Base-by-base conservation (phyloP, 2,888 invertebrate species). In the Dynastes grantii region DNA sequence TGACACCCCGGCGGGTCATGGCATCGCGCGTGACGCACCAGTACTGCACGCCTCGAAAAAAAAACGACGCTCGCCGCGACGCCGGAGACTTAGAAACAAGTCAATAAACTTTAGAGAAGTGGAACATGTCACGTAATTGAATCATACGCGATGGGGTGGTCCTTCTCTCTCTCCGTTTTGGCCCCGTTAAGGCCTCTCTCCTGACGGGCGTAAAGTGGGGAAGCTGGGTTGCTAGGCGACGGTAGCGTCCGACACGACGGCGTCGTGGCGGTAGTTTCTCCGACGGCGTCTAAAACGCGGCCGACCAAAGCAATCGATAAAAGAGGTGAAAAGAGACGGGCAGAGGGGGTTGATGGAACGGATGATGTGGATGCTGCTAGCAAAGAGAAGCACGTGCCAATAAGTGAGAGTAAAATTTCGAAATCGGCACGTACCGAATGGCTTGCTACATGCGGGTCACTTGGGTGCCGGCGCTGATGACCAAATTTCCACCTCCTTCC, bases 101-200 rank as follows among this genome's bases (percentile, higher is more conserved):
- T 88, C 87, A 87, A 88, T 87, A 87, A 87, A 87, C 85, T 85
- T 84, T 78, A 81, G 83, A 84, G 83, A 86, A 86, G 85, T 86
- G 83, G 87, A 87, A 86, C 87, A 86, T 87, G 88, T 87, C 87
- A 85, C 86, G 86, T 88, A 88, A 88, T 88, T 88, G 88, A 88
- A 88, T 88, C 88, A 87, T 86, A 85, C 84, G 85, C 85, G 83
- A 80, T 79, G 83, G 82, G 80, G 78, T 71, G 77, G 78, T 79
- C 77, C 81, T 83, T 80, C 84, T 61, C 22, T 75, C 73, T 45
- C 40, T 63, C 27, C 49, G 49, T 22, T 37, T 45, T 8, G 45
- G 45, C 45, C 45, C 45, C 45, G 45, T 45, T 45, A 45, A 45
- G 45, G 11, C 45, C 45, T 8, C 68, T 45, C 67, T 22, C 16